Base-by-base conservation (phyloP, 2,888 invertebrate genomes). In the Geophilus truncorum region DNA sequence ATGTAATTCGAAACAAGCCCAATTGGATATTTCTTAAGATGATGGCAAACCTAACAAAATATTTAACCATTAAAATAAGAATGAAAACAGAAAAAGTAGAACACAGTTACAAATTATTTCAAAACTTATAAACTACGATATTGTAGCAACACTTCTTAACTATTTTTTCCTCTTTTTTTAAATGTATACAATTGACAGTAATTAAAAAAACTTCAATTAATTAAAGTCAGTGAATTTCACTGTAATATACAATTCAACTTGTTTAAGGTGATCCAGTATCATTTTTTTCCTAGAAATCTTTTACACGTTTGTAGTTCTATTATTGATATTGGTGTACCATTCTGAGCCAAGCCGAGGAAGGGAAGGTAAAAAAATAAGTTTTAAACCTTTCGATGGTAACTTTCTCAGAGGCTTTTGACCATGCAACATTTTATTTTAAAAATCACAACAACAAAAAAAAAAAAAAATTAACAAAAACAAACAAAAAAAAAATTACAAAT, bases 331-430 rank as follows among this genome's bases (percentile, higher is more conserved):
- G 70, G 70, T 70, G 28, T 28, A 70, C 70, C 70, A 70, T 25
- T 70, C 70, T 70, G 70, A 70, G 70, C 70, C 70, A 70, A 70
- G 70, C 70, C 70, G 70, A 70, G 70, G 70, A 70, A 28, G 70
- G 70, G 70, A 70, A 70, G 70, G 70, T 70, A 70, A 70, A 70
- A 51, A 70, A 23, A 70, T 70, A 51, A 51, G 51, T 70, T 23
- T 70, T 70, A 70, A 70, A 23, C 70, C 70, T 70, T 70, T 70
- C 23, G 28, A 28, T 70, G 25, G n/a, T n/a, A 70, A 70, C 70
- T 70, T 28, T 25, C 70, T 70, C 70, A 70, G 70, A 70, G 70
- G 70, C 28, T 70, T 28, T n/a, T 28, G 25, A 28, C 28, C 9
- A 25, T 28, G 51, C n/a, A 51, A 51, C 51, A 51, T 21, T 21